Evolutionary conservation across 2,888 invertebrate species (phyloP).

Genomic region (Thalpophila matura): DNA sequence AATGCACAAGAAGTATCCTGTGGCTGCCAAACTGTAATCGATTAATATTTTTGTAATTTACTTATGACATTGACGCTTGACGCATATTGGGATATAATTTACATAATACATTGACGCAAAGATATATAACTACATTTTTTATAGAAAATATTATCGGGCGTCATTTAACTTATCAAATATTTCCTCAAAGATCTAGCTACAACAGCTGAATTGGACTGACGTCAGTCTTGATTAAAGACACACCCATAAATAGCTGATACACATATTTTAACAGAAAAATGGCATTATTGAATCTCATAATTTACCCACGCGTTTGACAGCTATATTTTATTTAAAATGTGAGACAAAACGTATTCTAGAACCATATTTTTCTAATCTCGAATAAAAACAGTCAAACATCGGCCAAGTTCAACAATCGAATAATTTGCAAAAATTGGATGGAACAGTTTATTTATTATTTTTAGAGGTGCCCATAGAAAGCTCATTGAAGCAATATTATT

Average conservation of each 20-base stretch:
- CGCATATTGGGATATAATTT: background rate
- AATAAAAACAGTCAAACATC: conserved; percentile 16
- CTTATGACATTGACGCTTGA: background rate
- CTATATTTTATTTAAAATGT: conserved; percentile 15
- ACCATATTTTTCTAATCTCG: background rate
- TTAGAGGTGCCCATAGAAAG: background rate
- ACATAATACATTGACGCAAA: background rate
- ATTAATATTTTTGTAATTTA: background rate
- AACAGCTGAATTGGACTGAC: conserved; percentile 32
- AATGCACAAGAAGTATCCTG: too few relatives aligned
- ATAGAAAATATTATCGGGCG: background rate
- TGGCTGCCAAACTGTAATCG: background rate
- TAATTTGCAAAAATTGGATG: background rate
- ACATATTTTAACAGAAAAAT: conserved; percentile 27
- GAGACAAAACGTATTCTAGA: conserved; percentile 27
- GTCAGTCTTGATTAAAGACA: conserved; percentile 29
- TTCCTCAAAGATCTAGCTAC: conserved; percentile 5
- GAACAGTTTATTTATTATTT: conserved; percentile 1
- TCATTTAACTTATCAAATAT: conserved; percentile 17
- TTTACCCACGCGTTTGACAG: conserved; percentile 26
- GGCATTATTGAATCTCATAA: conserved; percentile 19
- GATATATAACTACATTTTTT: background rate
- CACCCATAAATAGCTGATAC: conserved; percentile 25
- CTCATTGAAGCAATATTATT: conserved; percentile 30
- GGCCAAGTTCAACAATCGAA: conserved; percentile 47